Conservation (phyloP, 2,888 invertebrate species). For the Willowsia nigromaculata region DNA sequence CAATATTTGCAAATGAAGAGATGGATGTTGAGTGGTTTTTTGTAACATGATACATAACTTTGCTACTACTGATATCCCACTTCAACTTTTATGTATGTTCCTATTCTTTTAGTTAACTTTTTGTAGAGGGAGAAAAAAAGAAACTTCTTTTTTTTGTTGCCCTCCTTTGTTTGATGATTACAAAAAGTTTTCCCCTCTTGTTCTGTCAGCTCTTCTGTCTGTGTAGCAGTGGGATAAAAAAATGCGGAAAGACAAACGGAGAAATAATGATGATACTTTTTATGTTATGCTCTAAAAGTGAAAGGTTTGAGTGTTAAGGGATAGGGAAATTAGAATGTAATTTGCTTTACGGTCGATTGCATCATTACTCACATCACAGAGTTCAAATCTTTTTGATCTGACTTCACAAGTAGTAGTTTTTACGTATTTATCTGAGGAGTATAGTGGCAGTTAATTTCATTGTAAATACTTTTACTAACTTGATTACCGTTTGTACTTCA, state of each 20-base stretch:
- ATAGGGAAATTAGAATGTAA: conserved; percentile 24
- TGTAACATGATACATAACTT: conserved; percentile 29
- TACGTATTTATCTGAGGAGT: too few relatives aligned
- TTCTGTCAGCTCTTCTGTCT: neutral
- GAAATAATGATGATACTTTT: conserved; percentile 24
- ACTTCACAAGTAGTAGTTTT: neutral
- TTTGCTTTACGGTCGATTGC: conserved; percentile 3
- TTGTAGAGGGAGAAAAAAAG: neutral
- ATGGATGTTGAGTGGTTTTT: conserved; percentile 29
- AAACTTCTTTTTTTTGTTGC: neutral
- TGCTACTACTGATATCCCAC: neutral
- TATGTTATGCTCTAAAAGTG: neutral
- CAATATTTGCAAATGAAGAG: conserved; percentile 24
- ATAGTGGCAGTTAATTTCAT: too few relatives aligned
- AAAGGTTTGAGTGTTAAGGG: neutral
- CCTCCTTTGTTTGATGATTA: conserved; percentile 37
- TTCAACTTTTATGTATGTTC: neutral
- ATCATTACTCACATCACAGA: neutral
- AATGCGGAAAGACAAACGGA: conserved; percentile 28
- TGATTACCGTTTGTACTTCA: too few relatives aligned
- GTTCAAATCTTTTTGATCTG: neutral
- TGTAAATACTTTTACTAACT: too few relatives aligned
- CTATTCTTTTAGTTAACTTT: neutral
- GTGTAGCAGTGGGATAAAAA: neutral
- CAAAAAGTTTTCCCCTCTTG: neutral